Evolutionary conservation across 2,888 invertebrate species (phyloP).

Genomic region (Patella depressa): DNA sequence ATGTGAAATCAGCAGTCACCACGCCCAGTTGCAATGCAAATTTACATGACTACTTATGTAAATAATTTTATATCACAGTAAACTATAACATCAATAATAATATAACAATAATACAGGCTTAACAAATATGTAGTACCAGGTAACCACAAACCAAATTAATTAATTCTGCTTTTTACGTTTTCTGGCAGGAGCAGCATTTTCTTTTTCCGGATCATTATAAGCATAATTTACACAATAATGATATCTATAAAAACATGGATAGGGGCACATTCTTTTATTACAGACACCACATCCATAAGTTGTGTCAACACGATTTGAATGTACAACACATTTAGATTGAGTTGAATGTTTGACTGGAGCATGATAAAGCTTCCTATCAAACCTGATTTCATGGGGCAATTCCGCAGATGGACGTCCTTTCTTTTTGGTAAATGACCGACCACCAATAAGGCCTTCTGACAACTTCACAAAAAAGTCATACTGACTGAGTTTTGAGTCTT

Average conservation of each 20-base stretch:
- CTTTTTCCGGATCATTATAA: background rate
- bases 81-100: no score
- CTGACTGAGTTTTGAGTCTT: background rate
- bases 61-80: no score
- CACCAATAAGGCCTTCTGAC: background rate
- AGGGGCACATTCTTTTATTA: background rate
- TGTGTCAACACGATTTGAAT: background rate
- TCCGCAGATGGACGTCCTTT: constrained; percentile 6
- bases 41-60: no score
- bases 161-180: background rate
- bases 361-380: background rate
- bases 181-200: constrained; percentile 2
- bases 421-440: background rate
- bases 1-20: no score
- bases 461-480: background rate
- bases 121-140: no score
- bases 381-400: background rate
- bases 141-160: background rate
- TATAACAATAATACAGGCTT: no score
- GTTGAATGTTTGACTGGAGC: background rate
- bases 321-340: background rate
- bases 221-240: background rate
- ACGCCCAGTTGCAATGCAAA: no score
- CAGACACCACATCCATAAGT: background rate
- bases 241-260: no score